Evolutionary conservation across 2,888 invertebrate genomes (phyloP).

Genomic region (Dorcus hopei): DNA sequence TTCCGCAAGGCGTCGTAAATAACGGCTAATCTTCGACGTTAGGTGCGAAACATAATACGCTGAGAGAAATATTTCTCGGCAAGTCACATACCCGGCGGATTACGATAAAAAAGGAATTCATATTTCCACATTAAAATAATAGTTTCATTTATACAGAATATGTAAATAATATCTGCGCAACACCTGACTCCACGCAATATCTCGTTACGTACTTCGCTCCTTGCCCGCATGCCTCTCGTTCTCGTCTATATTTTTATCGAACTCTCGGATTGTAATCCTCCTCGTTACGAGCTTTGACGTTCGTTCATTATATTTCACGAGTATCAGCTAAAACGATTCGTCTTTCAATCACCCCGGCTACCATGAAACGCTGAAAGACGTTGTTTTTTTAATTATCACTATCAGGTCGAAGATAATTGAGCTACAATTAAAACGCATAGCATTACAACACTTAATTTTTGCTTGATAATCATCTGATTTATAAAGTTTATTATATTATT

Average conservation of each 20-base stretch:
- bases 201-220: neutral
- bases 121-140: conserved; percentile 11
- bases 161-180: conserved; percentile 5
- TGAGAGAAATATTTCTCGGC: conserved; percentile 13
- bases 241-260: neutral
- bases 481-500: no score
- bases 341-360: no score
- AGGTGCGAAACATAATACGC: conserved; percentile 12
- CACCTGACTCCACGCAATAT: conserved; percentile 2
- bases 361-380: no score
- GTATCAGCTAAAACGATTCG: no score
- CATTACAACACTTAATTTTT: no score
- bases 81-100: conserved; percentile 16
- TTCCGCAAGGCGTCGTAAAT: neutral
- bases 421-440: no score
- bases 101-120: conserved; percentile 17
- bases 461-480: no score
- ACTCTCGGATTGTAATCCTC: no score
- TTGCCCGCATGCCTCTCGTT: neutral
- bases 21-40: conserved; percentile 1
- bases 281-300: no score
- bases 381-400: no score
- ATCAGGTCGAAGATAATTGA: no score
- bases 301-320: no score
- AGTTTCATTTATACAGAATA: conserved; percentile 6